Evolutionary conservation across 2,113 vertebrate genomes (phyloP), one percentile per base, ranked within the genome.

Genomic region (Syngnathus typhle): DNA sequence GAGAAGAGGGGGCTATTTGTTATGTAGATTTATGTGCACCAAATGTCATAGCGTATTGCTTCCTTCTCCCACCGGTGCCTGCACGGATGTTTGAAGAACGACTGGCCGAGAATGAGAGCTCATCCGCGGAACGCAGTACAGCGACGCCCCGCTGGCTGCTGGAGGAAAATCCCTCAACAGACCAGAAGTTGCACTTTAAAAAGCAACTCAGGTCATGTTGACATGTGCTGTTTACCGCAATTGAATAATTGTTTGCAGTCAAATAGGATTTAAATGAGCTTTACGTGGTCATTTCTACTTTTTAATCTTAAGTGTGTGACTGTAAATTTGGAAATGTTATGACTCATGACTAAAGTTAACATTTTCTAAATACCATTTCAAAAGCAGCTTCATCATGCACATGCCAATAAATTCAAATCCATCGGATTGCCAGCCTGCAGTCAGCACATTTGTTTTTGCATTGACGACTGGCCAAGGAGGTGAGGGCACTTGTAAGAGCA

Each of bases 381-480:
- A 6, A 47, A 47, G 16, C 46, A 16, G 15, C 46, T 47, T 18
- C 1, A 51, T 51, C 7, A 3, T n/a, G 38, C 12, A 44, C 7
- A 62, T 15, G 27, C 41, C n/a, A 9, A 44, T 62, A 43, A 61
- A 61, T 61, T n/a, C n/a, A 46, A 46, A 46, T 7, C 2, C 11
- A 13, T 63, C 2, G 8, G 19, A 19, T 36, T 32, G 76, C 66
- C 71, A 46, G 72, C 70, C 71, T 49, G 70, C 68, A 68, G 72
- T 62, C 54, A 49, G 56, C 1, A 51, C 63, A 84, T 85, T 88
- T 84, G 77, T 71, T 85, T 47, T 69, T 72, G 68, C 73, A 56
- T 72, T 55, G 67, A 77, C 82, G 79, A 76, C 82, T 74, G 80
- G 83, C 82, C 76, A 82, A 82, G 77, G 76, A 83, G 79, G 80